Evolutionary conservation across 2,888 invertebrate genomes (phyloP).

Genomic region (Erebia aethiops): DNA sequence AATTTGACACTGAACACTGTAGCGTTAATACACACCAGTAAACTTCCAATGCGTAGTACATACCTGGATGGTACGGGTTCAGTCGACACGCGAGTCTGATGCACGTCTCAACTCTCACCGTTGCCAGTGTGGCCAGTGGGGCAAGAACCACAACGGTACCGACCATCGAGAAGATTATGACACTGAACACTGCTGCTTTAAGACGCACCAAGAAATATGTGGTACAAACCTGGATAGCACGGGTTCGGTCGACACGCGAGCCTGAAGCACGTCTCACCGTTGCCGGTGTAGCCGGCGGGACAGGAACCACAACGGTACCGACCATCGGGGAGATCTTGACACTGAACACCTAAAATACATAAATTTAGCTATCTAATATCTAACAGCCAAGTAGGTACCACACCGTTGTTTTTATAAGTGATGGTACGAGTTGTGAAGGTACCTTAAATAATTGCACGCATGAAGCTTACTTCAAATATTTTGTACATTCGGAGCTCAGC

Average conservation of each 20-base stretch:
- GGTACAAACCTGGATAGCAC: conserved; percentile 13
- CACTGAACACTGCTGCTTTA: too few relatives aligned
- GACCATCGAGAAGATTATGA: conserved; percentile 35
- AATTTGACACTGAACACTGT: too few relatives aligned
- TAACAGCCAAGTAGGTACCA: too few relatives aligned
- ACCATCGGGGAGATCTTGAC: conserved; percentile 66
- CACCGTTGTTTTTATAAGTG: too few relatives aligned
- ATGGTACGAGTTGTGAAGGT: too few relatives aligned
- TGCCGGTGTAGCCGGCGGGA: conserved; percentile 91
- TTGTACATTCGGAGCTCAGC: too few relatives aligned
- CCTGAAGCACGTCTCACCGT: conserved; percentile 86
- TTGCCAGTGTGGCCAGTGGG: conserved; percentile 92
- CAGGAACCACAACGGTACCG: conserved; percentile 91
- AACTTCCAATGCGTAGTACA: neutral
- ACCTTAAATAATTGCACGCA: too few relatives aligned
- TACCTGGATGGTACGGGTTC: conserved; percentile 30
- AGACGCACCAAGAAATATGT: too few relatives aligned
- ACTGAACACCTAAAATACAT: conserved; percentile 58
- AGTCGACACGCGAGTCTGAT: conserved; percentile 61
- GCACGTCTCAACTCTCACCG: conserved; percentile 87
- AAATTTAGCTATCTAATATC: too few relatives aligned
- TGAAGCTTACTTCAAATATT: too few relatives aligned
- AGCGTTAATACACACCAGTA: too few relatives aligned
- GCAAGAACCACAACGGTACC: conserved; percentile 91
- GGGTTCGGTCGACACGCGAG: conserved; percentile 53